Conservation (phyloP, 2,113 vertebrate species). For the Himantopus leucocephalus region DNA sequence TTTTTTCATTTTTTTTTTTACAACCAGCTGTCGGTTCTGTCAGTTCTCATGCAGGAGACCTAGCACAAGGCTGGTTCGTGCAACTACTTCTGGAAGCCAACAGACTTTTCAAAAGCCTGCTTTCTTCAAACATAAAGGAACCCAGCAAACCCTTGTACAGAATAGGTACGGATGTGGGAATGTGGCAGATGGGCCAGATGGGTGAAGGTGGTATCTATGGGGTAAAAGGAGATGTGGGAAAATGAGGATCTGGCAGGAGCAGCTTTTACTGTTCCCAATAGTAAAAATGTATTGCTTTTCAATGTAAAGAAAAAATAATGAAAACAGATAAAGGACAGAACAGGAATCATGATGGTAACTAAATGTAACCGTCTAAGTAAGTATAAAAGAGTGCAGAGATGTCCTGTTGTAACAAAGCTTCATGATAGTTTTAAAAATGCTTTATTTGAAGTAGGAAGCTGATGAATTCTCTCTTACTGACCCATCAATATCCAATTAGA, state of each 20-base stretch:
- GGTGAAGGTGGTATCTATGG: not conserved
- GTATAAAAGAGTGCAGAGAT: not conserved
- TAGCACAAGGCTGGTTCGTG: not conserved
- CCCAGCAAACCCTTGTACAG: not conserved
- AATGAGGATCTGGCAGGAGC: not conserved
- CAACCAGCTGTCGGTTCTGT: not conserved
- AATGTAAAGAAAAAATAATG: not conserved
- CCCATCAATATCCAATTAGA: not conserved
- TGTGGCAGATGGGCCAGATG: not conserved
- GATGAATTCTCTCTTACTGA: not conserved
- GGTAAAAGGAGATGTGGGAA: not conserved
- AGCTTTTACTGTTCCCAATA: not conserved
- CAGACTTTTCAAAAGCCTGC: not conserved
- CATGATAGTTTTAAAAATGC: not conserved
- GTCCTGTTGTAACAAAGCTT: not conserved
- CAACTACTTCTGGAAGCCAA: not conserved
- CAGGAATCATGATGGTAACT: not conserved
- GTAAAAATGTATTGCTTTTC: not conserved
- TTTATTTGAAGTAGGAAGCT: not conserved
- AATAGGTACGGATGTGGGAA: not conserved
- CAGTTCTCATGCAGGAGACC: not conserved
- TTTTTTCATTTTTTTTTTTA: too few relatives aligned
- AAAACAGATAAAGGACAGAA: not conserved
- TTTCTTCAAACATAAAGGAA: not conserved
- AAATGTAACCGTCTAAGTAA: not conserved